Percentiles rank a stretch among this genome's conserved stretches.
These are phyloP conservation scores for Tetrax tetrax DNA, from an alignment of 2,113 vertebrate genomes.

Conservation along the genomic window DNA sequence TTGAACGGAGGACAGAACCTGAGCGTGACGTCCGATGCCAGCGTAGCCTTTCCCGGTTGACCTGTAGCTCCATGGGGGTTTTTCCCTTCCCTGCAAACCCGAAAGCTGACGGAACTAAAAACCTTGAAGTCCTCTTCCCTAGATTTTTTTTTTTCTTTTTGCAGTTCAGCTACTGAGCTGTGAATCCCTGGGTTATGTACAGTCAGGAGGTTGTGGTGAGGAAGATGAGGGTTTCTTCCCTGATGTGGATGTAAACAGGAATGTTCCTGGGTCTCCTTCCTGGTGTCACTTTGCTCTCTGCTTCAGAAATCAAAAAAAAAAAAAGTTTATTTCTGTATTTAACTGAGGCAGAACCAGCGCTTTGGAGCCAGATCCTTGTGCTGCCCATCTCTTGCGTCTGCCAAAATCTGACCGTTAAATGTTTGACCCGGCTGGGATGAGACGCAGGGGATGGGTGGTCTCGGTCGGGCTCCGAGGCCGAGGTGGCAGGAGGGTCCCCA, in stretches of 20 bases:
- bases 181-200: rapidly evolving
- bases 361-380: rapidly evolving
- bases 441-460: not conserved
- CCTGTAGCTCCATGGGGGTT: not conserved
- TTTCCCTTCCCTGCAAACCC: not conserved
- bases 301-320: too few species aligned
- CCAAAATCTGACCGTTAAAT: too few species aligned
- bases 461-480: not conserved
- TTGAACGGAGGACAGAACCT: not conserved
- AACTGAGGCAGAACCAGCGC: rapidly evolving
- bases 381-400: not conserved
- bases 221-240: not conserved
- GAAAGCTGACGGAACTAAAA: not conserved
- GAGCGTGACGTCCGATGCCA: not conserved
- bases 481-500: not conserved
- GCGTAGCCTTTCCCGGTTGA: not conserved
- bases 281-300: rapidly evolving
- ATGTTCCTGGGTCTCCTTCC: rapidly evolving
- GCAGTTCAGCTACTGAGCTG: rapidly evolving
- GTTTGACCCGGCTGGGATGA: too few species aligned
- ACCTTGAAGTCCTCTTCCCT: not conserved
- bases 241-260: rapidly evolving
- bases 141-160: not conserved
- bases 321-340: not conserved
- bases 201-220: rapidly evolving